These are phyloP conservation scores for Thalassoma bifasciatum DNA, from an alignment of 2,113 vertebrate species.

Conservation along the genomic window DNA sequence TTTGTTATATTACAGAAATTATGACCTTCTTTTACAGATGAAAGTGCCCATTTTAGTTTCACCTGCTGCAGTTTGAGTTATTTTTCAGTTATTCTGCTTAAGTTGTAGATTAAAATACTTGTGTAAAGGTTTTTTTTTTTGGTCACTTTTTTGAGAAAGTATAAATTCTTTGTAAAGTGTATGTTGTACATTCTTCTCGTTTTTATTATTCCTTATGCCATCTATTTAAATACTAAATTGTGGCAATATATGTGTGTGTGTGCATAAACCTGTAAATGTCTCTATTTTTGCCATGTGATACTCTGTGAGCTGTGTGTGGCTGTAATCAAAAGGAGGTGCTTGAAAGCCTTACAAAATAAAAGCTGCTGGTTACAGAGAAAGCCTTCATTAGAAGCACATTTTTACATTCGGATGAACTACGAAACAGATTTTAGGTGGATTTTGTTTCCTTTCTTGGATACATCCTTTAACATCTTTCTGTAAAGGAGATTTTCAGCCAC, in stretches of 20 bases:
- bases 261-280: constrained; percentile 46
- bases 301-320: constrained; percentile 39
- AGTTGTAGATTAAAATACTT: constrained; percentile 28
- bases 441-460: background rate
- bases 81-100: constrained; percentile 34
- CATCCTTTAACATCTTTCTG: background rate
- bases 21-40: constrained; percentile 37
- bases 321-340: constrained; percentile 65
- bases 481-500: background rate
- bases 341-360: constrained; percentile 75
- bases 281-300: constrained; percentile 54
- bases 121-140: constrained; percentile 28
- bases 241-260: constrained; percentile 28
- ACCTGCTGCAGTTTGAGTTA: constrained; percentile 18
- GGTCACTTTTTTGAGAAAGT: constrained; percentile 1
- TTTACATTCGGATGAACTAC: constrained; percentile 24
- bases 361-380: constrained; percentile 72
- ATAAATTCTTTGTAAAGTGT: constrained; percentile 30
- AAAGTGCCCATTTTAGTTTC: constrained; percentile 40
- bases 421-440: background rate
- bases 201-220: constrained; percentile 17
- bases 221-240: constrained; percentile 45
- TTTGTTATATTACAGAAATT: constrained; percentile 27
- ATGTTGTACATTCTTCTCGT: constrained; percentile 26
- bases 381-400: constrained; percentile 36